These are phyloP conservation scores for Electrona antarctica DNA, from an alignment of 2,113 vertebrate genomes.

Conservation along the genomic window DNA sequence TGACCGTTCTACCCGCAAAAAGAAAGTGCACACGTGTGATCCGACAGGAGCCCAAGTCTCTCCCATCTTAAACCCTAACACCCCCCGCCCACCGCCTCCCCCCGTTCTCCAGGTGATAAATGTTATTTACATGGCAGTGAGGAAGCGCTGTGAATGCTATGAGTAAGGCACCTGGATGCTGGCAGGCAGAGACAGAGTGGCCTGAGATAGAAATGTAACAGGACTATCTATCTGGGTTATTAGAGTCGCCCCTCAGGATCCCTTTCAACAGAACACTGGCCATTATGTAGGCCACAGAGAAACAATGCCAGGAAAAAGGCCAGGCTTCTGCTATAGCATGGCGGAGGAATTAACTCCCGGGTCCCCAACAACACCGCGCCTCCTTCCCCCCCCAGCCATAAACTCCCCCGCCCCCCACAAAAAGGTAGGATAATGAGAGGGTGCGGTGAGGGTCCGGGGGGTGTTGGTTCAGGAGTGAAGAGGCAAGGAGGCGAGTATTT, in stretches of 20 bases:
- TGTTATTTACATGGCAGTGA: slow-evolving; percentile 81
- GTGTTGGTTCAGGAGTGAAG: slow-evolving; percentile 29
- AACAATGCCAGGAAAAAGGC: slow-evolving; percentile 61
- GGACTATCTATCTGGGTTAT: slow-evolving; percentile 86
- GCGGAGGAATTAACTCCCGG: slow-evolving; percentile 66
- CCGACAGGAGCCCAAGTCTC: slow-evolving; percentile 45
- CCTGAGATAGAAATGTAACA: slow-evolving; percentile 82
- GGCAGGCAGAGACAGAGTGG: slow-evolving; percentile 81
- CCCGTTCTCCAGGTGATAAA: slow-evolving; percentile 74
- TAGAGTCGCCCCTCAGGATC: slow-evolving; percentile 80
- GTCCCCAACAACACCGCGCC: slow-evolving; percentile 24
- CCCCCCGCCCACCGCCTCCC: background rate
- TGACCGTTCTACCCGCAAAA: slow-evolving; percentile 8
- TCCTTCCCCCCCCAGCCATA: background rate
- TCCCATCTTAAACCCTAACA: background rate
- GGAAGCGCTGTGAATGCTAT: slow-evolving; percentile 76
- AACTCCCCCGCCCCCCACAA: background rate
- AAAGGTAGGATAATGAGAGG: slow-evolving; percentile 59
- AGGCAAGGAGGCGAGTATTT: slow-evolving; percentile 36
- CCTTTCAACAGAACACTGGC: slow-evolving; percentile 73
- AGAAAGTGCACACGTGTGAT: slow-evolving; percentile 54
- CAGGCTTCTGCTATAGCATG: slow-evolving; percentile 40
- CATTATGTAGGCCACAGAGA: slow-evolving; percentile 84
- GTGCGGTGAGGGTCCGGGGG: slow-evolving; percentile 28
- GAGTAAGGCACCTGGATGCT: slow-evolving; percentile 80